A percentile compares a stretch with the other conserved stretches of the same genome.
Conservation (phyloP, 2,888 invertebrate genomes). For the Cephus sareptanus region DNA sequence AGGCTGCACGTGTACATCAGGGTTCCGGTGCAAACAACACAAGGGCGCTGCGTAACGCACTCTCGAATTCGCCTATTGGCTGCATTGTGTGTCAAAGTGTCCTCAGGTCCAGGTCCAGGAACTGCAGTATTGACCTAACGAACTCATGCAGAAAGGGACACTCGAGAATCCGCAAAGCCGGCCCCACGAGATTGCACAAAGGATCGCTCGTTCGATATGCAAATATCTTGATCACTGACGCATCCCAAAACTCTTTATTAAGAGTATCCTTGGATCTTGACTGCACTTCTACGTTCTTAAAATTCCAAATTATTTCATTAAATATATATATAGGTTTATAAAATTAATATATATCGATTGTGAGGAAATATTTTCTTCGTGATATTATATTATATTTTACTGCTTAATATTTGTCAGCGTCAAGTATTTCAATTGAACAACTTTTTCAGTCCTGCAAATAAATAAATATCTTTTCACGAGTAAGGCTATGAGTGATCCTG, state of each 20-base stretch:
- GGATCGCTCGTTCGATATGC: not conserved
- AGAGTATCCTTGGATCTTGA: not conserved
- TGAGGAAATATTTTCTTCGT: too few species aligned
- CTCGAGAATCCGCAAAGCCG: not conserved
- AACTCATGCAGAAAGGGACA: not conserved
- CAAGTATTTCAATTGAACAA: too few species aligned
- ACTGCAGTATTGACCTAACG: not conserved
- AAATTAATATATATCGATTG: too few species aligned
- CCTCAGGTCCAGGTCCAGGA: not conserved
- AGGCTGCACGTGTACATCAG: not conserved
- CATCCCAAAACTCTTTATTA: not conserved
- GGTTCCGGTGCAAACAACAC: not conserved
- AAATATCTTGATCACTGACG: not conserved
- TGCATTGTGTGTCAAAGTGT: not conserved
- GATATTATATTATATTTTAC: too few species aligned
- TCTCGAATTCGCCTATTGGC: not conserved
- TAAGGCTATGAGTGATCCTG: not conserved
- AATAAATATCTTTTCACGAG: not conserved
- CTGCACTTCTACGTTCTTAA: not conserved
- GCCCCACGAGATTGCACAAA: not conserved
- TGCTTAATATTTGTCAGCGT: too few species aligned
- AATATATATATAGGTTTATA: not conserved
- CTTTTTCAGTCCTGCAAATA: not conserved
- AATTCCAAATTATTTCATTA: not conserved
- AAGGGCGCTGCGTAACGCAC: not conserved